These are phyloP conservation scores for Drosophila mayaguana DNA, from an alignment of 2,888 invertebrate genomes.

Conservation along the genomic window DNA sequence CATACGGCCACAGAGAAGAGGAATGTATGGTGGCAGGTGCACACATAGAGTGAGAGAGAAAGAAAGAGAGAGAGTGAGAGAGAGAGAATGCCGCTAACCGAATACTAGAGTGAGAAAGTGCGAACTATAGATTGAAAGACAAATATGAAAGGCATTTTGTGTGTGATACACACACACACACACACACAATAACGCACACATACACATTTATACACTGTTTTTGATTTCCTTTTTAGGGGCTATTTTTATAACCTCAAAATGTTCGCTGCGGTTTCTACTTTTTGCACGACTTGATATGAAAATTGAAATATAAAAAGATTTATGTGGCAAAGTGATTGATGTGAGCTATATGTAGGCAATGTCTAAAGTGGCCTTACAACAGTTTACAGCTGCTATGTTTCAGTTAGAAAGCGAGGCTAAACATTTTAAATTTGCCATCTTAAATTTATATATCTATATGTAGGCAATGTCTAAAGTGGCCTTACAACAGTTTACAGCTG, in stretches of 20 bases:
- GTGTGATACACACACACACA: slow-evolving; percentile 2
- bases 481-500: background rate
- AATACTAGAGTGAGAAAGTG: background rate
- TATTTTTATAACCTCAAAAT: slow-evolving; percentile 30
- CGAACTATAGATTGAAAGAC: slow-evolving; percentile 19
- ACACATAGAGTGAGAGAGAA: background rate
- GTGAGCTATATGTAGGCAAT: background rate
- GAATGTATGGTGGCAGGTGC: background rate
- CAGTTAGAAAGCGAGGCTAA: no score
- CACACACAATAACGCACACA: background rate
- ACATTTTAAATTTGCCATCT: no score
- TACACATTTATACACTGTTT: background rate
- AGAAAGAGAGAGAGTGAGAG: background rate
- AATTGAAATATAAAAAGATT: slow-evolving; percentile 9
- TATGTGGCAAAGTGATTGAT: slow-evolving; percentile 39
- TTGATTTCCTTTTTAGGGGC: background rate
- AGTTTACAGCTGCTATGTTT: background rate
- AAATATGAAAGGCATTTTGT: slow-evolving; percentile 33
- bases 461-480: background rate
- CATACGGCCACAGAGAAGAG: background rate
- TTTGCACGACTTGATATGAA: slow-evolving; percentile 23
- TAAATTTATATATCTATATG: no score
- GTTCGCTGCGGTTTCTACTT: slow-evolving; percentile 8
- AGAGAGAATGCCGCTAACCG: background rate
- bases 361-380: background rate